Evolutionary conservation across 92 coral and sea anemone species (phyloP), one percentile per base, ranked within the genome.

Genomic region (Micromussa lordhowensis): DNA sequence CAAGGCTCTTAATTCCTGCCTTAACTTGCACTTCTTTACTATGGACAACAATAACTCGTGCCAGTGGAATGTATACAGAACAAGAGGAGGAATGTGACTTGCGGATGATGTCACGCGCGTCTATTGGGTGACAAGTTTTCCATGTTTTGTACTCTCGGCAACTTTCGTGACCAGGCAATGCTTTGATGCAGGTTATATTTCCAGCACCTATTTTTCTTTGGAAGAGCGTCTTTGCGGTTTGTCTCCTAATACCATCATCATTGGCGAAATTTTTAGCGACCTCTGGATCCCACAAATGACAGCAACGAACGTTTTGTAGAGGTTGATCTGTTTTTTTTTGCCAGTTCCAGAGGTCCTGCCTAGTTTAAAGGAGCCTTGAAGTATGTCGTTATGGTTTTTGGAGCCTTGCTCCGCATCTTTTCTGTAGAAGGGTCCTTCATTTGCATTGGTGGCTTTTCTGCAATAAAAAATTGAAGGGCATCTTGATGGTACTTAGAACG

Each of bases 311-410:
- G 13, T 53, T 53, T 53, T 53, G 78, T 78, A 18, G 14, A 36
- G 14, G 57, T 9, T 53, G 14, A 53, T 53, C 57, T 53, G 57
- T 53, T 53, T 53, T 53, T 53, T 53, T 53, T 53, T 53, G 57
- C 57, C 57, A 53, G 57, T 9, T 74, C 82, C 82, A 88, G 91
- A 88, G 91, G 91, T 82, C 91, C 68, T 26, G 51, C 17, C 70
- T 81, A 55, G 91, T 81, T 88, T 88, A 88, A 88, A 88, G 90
- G 49, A 11, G 66, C 61, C 32, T 68, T 55, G 57, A 53, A 53
- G 57, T 53, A 53, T 10, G 57, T 9, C 57, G 57, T 53, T 9
- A 53, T 53, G 57, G 2, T 15, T 15, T 53, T 53, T 53, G 57
- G 17, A 53, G 17, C 57, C 17, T 15, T 53, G 13, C 7, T 53